Evolutionary conservation across 1,140 invertebrate genomes (phyloP).

Genomic region (Leptinotarsa defecta): DNA sequence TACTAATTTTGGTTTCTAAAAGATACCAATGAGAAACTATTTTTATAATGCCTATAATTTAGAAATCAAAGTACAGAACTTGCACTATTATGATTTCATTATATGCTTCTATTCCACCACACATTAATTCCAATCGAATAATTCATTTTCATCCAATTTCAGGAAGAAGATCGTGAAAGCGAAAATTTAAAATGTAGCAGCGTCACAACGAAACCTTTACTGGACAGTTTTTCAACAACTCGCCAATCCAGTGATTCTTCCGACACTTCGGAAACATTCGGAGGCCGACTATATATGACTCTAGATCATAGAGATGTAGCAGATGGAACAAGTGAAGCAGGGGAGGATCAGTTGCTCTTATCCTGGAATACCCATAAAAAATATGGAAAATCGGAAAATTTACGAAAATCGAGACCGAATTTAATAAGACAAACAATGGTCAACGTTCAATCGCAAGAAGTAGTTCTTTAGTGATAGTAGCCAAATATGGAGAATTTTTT

Average conservation of each 20-base stretch:
- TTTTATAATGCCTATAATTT: too few relatives aligned
- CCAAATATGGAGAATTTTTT: background rate
- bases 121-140: too few relatives aligned
- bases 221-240: conserved; percentile 39
- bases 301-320: conserved; percentile 43
- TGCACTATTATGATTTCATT: too few relatives aligned
- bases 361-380: conserved; percentile 57
- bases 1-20: too few relatives aligned
- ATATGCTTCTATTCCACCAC: too few relatives aligned
- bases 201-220: conserved; percentile 42
- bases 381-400: conserved; percentile 40
- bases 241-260: conserved; percentile 56
- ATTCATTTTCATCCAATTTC: background rate
- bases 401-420: conserved; percentile 26
- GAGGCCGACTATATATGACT: conserved; percentile 49
- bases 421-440: conserved; percentile 37
- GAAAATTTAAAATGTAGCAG: conserved; percentile 36
- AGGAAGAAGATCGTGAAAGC: conserved; percentile 50
- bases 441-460: conserved; percentile 42
- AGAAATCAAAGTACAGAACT: too few relatives aligned
- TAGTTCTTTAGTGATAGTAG: conserved; percentile 40
- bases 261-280: conserved; percentile 56
- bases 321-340: conserved; percentile 38
- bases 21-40: too few relatives aligned
- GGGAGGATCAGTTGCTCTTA: conserved; percentile 60